A percentile compares a stretch with the other conserved stretches of the same genome.
These are phyloP conservation scores for Zaprionus tsacasi DNA, from an alignment of 1,140 invertebrate genomes.

Conservation along the genomic window DNA sequence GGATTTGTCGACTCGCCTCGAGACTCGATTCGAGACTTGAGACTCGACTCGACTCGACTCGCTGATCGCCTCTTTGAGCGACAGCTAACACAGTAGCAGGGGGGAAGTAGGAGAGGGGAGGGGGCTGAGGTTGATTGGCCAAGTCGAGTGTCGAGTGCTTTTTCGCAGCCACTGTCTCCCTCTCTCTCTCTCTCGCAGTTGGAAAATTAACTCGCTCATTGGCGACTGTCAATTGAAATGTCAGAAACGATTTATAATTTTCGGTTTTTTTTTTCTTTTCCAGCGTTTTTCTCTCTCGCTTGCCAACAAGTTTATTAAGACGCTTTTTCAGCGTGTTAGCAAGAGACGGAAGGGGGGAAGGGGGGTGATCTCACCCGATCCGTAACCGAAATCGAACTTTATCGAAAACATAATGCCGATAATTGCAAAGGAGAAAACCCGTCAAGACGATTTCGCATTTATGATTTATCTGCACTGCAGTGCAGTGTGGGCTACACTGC, in stretches of 20 bases:
- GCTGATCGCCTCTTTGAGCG: constrained; percentile 75
- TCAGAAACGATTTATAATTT: constrained; percentile 83
- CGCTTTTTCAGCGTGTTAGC: constrained; percentile 38
- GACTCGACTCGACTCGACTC: constrained; percentile 22
- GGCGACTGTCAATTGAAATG: constrained; percentile 83
- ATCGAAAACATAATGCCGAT: constrained; percentile 81
- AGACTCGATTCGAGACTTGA: too few relatives aligned
- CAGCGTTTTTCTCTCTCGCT: constrained; percentile 16
- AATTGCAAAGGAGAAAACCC: constrained; percentile 74
- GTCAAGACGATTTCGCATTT: constrained; percentile 74
- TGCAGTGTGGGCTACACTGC: constrained; percentile 13
- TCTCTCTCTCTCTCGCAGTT: constrained; percentile 48
- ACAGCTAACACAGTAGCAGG: constrained; percentile 76
- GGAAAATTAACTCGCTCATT: constrained; percentile 83
- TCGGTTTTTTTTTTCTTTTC: constrained; percentile 54
- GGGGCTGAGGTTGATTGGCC: not conserved
- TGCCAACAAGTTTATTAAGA: constrained; percentile 79
- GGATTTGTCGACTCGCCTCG: constrained; percentile 56
- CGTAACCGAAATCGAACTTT: constrained; percentile 63
- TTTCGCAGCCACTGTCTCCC: constrained; percentile 50
- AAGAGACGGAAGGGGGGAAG: not conserved
- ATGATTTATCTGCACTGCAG: constrained; percentile 61
- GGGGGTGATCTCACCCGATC: constrained; percentile 20
- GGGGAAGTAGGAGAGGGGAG: not conserved
- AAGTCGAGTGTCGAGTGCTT: constrained; percentile 43